phyloP scores from a whole-genome alignment of 37 sponge, comb jelly and placozoan species.

The Ianthella basta region DNA sequence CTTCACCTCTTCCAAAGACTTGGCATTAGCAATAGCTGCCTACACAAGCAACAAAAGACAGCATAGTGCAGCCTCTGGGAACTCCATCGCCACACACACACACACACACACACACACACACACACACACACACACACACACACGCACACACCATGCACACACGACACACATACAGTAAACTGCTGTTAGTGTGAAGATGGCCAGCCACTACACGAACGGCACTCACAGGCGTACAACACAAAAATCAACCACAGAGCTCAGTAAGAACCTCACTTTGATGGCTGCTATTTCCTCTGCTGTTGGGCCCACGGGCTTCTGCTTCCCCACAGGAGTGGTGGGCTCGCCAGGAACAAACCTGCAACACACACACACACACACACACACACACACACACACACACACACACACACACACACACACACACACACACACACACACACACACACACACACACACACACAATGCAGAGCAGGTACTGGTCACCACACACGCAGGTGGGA shows the following conservation, averaged over 20 bases:
- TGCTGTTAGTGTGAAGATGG: not conserved
- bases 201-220: too few species aligned
- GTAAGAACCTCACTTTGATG: constrained; percentile 62
- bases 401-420: too few species aligned
- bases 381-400: too few species aligned
- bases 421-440: too few species aligned
- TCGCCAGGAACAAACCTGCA: constrained; percentile 52
- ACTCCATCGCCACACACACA: not conserved
- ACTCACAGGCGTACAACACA: too few species aligned
- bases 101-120: not conserved
- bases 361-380: not conserved
- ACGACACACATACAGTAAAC: too few species aligned
- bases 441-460: too few species aligned
- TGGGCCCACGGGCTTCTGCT: constrained; percentile 45
- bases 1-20: constrained; percentile 89
- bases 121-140: too few species aligned
- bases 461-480: too few species aligned
- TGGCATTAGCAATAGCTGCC: constrained; percentile 93
- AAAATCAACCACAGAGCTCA: too few species aligned
- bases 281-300: constrained; percentile 49
- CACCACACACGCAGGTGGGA: too few species aligned
- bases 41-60: not conserved
- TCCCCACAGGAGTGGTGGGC: not conserved
- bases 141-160: too few species aligned
- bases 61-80: not conserved